Percentiles rank a stretch among this genome's conserved stretches.
Evolutionary conservation across 2,888 invertebrate genomes (phyloP).

Genomic region (Drosophila subquinaria): DNA sequence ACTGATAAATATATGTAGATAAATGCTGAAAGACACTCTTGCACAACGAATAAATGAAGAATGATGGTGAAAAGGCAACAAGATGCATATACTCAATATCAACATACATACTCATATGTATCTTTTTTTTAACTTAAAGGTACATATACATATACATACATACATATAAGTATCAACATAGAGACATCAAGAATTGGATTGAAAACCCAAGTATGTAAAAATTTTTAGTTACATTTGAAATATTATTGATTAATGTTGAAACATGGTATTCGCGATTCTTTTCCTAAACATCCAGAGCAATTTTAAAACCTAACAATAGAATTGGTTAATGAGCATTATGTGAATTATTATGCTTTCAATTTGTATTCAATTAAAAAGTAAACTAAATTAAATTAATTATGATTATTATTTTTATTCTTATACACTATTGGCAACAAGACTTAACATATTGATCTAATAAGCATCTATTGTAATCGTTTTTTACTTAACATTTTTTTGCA

Average conservation of each 20-base stretch:
- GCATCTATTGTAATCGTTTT: not conserved
- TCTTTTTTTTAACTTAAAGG: conserved; percentile 18
- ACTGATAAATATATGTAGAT: conserved; percentile 15
- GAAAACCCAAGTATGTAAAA: conserved; percentile 42
- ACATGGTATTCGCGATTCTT: conserved; percentile 51
- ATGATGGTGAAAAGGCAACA: conserved; percentile 17
- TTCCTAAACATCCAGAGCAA: conserved; percentile 59
- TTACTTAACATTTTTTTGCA: too few relatives aligned
- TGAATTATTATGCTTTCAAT: conserved; percentile 15
- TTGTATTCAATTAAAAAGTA: not conserved
- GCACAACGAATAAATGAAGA: conserved; percentile 25
- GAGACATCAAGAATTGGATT: conserved; percentile 56
- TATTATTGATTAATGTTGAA: conserved; percentile 53
- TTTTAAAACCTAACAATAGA: conserved; percentile 67
- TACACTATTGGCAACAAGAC: not conserved
- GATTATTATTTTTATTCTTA: not conserved
- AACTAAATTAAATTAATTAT: not conserved
- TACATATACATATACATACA: conserved; percentile 26
- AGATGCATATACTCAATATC: conserved; percentile 39
- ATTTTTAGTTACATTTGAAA: conserved; percentile 57
- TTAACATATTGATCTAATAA: not conserved
- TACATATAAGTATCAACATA: conserved; percentile 48
- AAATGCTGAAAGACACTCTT: conserved; percentile 23
- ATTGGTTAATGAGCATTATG: conserved; percentile 42
- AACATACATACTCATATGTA: conserved; percentile 16